These are phyloP conservation scores for Serripes groenlandicus DNA, from an alignment of 2,888 invertebrate genomes.

Conservation along the genomic window DNA sequence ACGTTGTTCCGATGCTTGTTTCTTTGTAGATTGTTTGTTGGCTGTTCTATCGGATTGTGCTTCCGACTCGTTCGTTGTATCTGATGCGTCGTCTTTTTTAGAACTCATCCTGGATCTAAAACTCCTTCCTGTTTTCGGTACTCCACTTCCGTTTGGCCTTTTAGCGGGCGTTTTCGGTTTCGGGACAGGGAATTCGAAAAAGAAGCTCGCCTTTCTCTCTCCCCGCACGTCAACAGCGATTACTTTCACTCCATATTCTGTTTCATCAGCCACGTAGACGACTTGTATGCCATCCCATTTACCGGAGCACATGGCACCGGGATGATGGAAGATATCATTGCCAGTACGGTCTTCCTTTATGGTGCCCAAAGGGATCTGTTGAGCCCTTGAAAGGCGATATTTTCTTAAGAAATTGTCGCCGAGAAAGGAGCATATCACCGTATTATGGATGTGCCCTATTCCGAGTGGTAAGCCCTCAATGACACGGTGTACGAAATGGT, in stretches of 20 bases:
- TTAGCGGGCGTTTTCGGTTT: constrained; percentile 41
- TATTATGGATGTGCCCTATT: constrained; percentile 50
- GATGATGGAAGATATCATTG: constrained; percentile 58
- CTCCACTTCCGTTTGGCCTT: constrained; percentile 25
- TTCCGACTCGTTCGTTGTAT: constrained; percentile 44
- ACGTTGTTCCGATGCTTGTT: not conserved
- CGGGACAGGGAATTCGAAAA: constrained; percentile 53
- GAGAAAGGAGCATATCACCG: constrained; percentile 56
- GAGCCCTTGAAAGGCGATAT: constrained; percentile 54
- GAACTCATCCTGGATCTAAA: constrained; percentile 7
- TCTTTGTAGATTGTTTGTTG: constrained; percentile 11
- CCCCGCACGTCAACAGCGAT: constrained; percentile 46
- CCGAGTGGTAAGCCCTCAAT: constrained; percentile 55
- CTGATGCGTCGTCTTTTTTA: constrained; percentile 54
- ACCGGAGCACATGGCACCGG: constrained; percentile 54
- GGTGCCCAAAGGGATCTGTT: constrained; percentile 43
- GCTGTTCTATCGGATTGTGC: constrained; percentile 12
- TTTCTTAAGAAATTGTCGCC: constrained; percentile 39
- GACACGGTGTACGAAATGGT: constrained; percentile 54
- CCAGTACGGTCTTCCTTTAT: constrained; percentile 55
- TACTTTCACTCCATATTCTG: constrained; percentile 60
- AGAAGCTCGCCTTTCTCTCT: constrained; percentile 49
- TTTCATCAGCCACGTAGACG: constrained; percentile 58
- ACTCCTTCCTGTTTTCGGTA: constrained; percentile 38
- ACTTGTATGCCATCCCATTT: constrained; percentile 34